Evolutionary conservation across 2,113 vertebrate species (phyloP), one percentile per base, ranked within the genome.

Genomic region (Leptosomus discolor): DNA sequence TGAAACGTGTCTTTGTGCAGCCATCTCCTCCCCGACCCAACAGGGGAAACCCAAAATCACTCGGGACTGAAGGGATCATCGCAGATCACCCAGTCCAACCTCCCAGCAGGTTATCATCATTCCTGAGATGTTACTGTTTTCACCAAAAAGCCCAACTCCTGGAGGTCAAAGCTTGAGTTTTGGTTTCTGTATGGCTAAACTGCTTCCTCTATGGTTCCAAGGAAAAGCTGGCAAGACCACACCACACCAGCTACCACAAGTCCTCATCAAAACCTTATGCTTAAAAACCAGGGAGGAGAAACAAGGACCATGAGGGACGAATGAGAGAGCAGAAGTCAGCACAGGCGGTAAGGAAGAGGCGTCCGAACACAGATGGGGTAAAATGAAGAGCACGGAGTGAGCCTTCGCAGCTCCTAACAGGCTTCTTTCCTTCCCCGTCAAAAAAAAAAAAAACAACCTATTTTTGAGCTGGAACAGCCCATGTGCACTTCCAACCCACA

Each of bases 1-100:
- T 9, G 26, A 39, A 39, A 22, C 2, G 0, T 4, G 8, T 27
- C 39, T 36, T 53, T 4, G 0, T 6, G 29, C 37, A 53, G 39
- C 39, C 13, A 26, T 5, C 27, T 75, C 34, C 61, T 46, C 58
- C 45, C 57, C 0, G 0, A 19, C 9, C 30, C 57, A 43, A 67
- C 41, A 21, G 0, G 1, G 37, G 34, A 63, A n/a, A 54, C 57
- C 36, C 41, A 16, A 63, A 54, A 12, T 19, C 20, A 0, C 68
- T 32, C 53, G 8, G 21, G 30, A 64, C 5, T 2, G 34, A 67
- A 90, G 41, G 34, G 23, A 50, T 12, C 61, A 26, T 8, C 3
- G 0, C n/a, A 70, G n/a, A 76, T 39, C 32, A 17, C 10, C 39
- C 39, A 26, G 20, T n/a, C n/a, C 68, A 60, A 23, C 18, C 30